Conservation (phyloP, 1,140 invertebrate genomes). For the Melitaea cinxia region DNA sequence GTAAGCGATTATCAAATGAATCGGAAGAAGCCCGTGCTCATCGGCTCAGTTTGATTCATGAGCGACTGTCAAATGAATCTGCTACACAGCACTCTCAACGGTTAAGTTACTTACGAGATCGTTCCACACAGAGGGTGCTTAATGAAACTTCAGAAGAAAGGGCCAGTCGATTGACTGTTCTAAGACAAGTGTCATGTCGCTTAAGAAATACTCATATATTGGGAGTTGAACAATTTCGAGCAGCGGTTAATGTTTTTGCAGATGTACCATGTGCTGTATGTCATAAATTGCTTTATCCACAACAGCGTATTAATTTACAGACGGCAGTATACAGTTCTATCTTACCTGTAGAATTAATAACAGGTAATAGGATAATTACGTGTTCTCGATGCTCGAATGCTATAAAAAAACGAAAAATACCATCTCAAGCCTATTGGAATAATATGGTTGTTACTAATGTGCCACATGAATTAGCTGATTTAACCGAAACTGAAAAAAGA, state of each 20-base stretch:
- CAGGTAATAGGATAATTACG: conserved; percentile 18
- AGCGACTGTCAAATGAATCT: conserved; percentile 18
- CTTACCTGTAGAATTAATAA: conserved; percentile 25
- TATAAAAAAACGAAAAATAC: conserved; percentile 33
- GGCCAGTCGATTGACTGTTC: too few species aligned
- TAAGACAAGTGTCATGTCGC: not conserved
- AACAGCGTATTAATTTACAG: conserved; percentile 28
- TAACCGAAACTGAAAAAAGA: conserved; percentile 28
- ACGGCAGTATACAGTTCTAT: conserved; percentile 10
- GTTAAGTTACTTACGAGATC: too few species aligned
- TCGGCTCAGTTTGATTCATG: not conserved
- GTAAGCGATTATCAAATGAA: not conserved
- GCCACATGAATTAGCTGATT: conserved; percentile 24
- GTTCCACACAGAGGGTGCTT: too few species aligned
- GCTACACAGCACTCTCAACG: not conserved
- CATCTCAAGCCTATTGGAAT: conserved; percentile 29
- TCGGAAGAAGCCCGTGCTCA: not conserved
- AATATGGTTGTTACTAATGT: conserved; percentile 23
- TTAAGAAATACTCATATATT: conserved; percentile 9
- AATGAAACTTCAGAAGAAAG: too few species aligned
- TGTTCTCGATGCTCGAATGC: conserved; percentile 22
- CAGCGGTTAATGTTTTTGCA: conserved; percentile 31
- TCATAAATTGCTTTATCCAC: conserved; percentile 31
- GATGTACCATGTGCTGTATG: conserved; percentile 32
- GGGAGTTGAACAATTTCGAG: conserved; percentile 12